Conservation (phyloP, 1,140 invertebrate genomes). For the Formica exsecta region DNA sequence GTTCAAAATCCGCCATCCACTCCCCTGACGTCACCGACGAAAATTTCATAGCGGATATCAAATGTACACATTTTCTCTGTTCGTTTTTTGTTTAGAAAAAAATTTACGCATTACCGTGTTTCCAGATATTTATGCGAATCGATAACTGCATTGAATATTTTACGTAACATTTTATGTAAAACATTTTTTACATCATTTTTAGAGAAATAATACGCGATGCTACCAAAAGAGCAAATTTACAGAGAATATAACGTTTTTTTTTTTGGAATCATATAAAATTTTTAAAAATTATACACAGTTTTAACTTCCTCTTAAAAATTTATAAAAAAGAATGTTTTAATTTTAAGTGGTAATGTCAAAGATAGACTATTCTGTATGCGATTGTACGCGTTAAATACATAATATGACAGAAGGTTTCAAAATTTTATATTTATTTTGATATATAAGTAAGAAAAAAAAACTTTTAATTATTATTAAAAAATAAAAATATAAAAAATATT, state of each 20-base stretch:
- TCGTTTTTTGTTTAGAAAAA: constrained; percentile 2
- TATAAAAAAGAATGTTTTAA: not conserved
- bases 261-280: not conserved
- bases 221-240: not conserved
- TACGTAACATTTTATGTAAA: not conserved
- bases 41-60: constrained; percentile 44
- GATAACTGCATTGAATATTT: not conserved
- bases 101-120: not conserved
- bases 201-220: not conserved
- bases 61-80: not conserved
- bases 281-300: not conserved
- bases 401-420: not conserved
- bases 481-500: constrained; percentile 7
- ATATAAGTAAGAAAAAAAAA: too few relatives aligned
- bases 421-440: too few relatives aligned
- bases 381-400: not conserved
- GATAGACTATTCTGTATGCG: not conserved
- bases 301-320: not conserved
- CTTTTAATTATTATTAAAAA: constrained; percentile 8
- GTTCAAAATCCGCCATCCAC: constrained; percentile 17
- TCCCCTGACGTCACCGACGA: not conserved
- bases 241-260: not conserved
- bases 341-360: not conserved
- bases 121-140: constrained; percentile 15
- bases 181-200: constrained; percentile 27